phyloP scores from a whole-genome alignment of 2,113 vertebrate species.

The Urocitellus parryii region DNA sequence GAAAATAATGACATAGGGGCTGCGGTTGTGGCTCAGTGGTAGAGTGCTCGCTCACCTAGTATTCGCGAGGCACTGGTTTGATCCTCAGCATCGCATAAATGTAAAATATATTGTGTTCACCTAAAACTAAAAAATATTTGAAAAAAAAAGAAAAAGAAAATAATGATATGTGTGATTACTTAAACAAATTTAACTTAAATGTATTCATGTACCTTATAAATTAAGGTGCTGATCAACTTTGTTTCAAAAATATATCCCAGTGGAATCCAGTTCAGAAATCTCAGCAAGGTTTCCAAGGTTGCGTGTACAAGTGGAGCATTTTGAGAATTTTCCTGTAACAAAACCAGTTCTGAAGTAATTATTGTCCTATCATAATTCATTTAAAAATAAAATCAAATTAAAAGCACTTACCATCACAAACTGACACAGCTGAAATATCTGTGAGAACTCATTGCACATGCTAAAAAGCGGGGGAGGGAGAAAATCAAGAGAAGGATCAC shows the following conservation, averaged over 20 bases:
- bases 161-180: background rate
- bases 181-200: background rate
- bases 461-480: conserved; percentile 83
- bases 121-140: too few relatives aligned
- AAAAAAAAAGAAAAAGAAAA: too few relatives aligned
- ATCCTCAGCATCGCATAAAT: too few relatives aligned
- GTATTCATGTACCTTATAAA: conserved; percentile 94
- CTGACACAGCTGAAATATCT: conserved; percentile 99
- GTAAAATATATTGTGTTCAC: too few relatives aligned
- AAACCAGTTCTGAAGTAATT: background rate
- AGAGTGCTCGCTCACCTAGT: too few relatives aligned
- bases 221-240: conserved; percentile 98
- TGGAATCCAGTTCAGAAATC: conserved; percentile 99
- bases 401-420: conserved; percentile 96
- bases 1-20: too few relatives aligned
- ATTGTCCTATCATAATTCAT: background rate
- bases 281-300: conserved; percentile 97
- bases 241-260: conserved; percentile 99
- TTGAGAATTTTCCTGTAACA: conserved; percentile 96
- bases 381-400: conserved; percentile 37
- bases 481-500: background rate
- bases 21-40: too few relatives aligned
- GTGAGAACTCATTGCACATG: conserved; percentile 99
- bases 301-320: conserved; percentile 98
- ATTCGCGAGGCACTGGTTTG: too few relatives aligned